Evolutionary conservation across 2,888 invertebrate species (phyloP).

Genomic region (Drosophila eohydei): DNA sequence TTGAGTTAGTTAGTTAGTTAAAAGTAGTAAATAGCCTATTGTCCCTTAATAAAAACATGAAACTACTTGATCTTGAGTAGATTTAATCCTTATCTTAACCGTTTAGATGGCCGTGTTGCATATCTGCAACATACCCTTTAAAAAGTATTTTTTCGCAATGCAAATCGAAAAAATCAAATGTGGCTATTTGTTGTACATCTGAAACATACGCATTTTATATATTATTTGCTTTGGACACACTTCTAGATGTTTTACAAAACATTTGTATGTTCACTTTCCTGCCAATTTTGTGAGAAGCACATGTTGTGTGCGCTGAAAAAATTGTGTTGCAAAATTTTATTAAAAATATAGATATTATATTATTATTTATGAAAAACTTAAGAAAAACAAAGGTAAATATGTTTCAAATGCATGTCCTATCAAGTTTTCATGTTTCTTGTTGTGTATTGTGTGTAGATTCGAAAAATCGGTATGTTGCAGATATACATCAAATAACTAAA

Average conservation of each 20-base stretch:
- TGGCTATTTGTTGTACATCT: slow-evolving; percentile 6
- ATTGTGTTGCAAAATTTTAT: too few species aligned
- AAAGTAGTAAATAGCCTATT: too few species aligned
- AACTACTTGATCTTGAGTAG: too few species aligned
- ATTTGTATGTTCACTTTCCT: background rate
- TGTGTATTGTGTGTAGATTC: slow-evolving; percentile 17
- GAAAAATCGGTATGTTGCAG: too few species aligned
- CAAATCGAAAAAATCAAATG: slow-evolving; percentile 12
- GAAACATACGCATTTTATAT: slow-evolving; percentile 12
- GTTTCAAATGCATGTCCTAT: slow-evolving; percentile 10
- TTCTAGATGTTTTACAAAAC: slow-evolving; percentile 10
- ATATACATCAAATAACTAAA: slow-evolving; percentile 16
- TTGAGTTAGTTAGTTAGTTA: too few species aligned
- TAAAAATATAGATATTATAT: too few species aligned
- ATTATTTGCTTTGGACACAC: slow-evolving; percentile 11
- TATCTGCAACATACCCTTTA: background rate
- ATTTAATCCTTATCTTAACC: too few species aligned
- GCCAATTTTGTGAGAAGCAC: background rate
- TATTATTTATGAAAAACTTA: slow-evolving; percentile 7
- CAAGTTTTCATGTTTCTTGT: slow-evolving; percentile 16
- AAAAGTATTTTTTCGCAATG: slow-evolving; percentile 1
- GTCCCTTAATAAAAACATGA: too few species aligned
- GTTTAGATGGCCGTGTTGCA: background rate
- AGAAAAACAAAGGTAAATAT: slow-evolving; percentile 1
- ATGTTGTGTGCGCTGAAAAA: too few species aligned